A percentile compares a stretch with the other conserved stretches of the same genome.
Evolutionary conservation across 2,113 vertebrate genomes (phyloP).

Genomic region (Acanthisitta chloris): DNA sequence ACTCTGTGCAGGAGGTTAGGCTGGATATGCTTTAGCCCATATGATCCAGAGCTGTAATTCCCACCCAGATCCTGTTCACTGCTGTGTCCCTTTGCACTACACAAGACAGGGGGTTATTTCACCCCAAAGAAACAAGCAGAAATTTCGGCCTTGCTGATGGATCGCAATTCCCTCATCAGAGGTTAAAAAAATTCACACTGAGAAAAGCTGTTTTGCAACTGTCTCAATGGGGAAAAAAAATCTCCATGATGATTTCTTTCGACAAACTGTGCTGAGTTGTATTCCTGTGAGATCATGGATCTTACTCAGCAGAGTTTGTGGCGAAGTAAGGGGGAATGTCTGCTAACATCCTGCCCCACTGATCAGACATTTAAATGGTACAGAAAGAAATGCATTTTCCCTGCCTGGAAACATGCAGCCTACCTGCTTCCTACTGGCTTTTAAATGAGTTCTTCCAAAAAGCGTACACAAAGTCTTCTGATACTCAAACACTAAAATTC

Average conservation of each 20-base stretch:
- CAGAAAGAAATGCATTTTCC: not conserved
- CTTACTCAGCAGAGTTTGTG: not conserved
- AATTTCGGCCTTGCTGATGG: not conserved
- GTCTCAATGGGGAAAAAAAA: not conserved
- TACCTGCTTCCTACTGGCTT: not conserved
- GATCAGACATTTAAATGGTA: not conserved
- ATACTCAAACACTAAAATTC: not conserved
- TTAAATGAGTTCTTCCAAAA: constrained; percentile 26
- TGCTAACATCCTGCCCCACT: not conserved
- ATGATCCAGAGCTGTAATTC: not conserved
- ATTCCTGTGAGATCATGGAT: not conserved
- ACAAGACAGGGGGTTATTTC: not conserved
- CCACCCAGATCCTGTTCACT: not conserved
- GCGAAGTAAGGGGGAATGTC: not conserved
- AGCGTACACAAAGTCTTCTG: not conserved
- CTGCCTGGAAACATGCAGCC: not conserved
- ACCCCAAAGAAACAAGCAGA: not conserved
- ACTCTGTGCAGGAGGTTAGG: not conserved
- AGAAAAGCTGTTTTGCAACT: not conserved
- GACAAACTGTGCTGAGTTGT: not conserved
- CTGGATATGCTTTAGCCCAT: not conserved
- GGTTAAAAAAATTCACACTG: not conserved
- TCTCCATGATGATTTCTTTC: not conserved
- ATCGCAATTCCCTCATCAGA: not conserved
- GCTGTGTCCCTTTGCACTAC: not conserved